Evolutionary conservation across 2,113 vertebrate genomes (phyloP), one percentile per base, ranked within the genome.

Genomic region (Mirza zaza): DNA sequence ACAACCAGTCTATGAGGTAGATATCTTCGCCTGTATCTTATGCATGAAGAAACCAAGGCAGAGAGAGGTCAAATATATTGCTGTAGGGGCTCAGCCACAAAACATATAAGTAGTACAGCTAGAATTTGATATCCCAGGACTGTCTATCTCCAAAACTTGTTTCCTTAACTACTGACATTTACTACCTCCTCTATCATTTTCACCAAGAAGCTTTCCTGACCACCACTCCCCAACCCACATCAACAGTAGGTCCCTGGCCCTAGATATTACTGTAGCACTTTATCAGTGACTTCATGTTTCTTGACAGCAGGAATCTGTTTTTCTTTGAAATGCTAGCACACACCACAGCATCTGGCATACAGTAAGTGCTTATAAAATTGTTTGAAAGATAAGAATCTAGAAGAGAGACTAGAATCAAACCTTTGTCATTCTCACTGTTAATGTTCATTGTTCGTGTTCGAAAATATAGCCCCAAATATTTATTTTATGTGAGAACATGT

Each of bases 361-460:
- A 61, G 14, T 59, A 42, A 39, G 27, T 77, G 12, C 17, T 42
- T 50, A 61, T 0, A 3, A 50, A 73, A 86, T 8, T 8, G 14
- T 65, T 83, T 29, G 21, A 86, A 45, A 57, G 29, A 67, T 95
- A 91, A 21, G 17, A 79, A 75, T 80, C 36, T 36, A 87, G 25
- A 90, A 32, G 1, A 71, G 5, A 79, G 7, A 15, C 9, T 55
- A 80, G 42, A 87, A 50, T n/a, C 48, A 63, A 96, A 29, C n/a
- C 59, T 12, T 65, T 8, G 7, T 18, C 45, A 83, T 11, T 45
- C 7, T 76, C 42, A 57, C 14, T 57, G 27, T 65, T 29, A 65
- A 17, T 12, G 18, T 55, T 79, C 76, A 39, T 77, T 91, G 34
- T 85, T 36, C 32, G 25, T 9, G 17, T 27, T 59, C 73, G 82